A percentile compares a stretch with the other conserved stretches of the same genome.
Evolutionary conservation across 2,797 vertebrate species (phyloP).

Genomic region (Myiothlypis coronata): DNA sequence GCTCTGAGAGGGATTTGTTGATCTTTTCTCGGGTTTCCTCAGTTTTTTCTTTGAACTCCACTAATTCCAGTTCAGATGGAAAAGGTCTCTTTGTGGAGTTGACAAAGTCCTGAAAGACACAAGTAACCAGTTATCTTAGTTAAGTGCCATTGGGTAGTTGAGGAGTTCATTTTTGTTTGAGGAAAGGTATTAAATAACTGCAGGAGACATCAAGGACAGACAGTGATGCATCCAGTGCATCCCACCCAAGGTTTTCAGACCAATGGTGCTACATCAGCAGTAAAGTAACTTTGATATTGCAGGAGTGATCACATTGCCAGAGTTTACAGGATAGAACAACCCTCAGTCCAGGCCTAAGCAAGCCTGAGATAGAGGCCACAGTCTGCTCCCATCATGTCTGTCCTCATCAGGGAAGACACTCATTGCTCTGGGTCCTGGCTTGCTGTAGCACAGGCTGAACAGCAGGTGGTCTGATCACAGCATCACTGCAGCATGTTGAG

Average conservation of each 20-base stretch:
- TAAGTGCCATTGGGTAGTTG: accelerated
- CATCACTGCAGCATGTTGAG: background rate
- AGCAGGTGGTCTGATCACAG: background rate
- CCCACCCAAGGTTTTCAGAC: background rate
- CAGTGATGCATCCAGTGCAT: background rate
- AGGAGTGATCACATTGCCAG: background rate
- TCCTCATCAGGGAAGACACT: background rate
- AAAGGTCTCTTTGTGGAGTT: slow-evolving; percentile 79
- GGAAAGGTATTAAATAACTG: background rate
- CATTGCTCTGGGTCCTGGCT: background rate
- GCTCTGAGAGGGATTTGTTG: slow-evolving; percentile 77
- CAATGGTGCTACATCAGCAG: background rate
- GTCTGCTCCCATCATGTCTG: background rate
- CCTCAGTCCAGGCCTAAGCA: background rate
- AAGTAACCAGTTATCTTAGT: background rate
- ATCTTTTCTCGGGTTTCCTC: slow-evolving; percentile 77
- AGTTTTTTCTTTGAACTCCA: slow-evolving; percentile 77
- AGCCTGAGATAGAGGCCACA: background rate
- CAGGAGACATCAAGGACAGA: accelerated
- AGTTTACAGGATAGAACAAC: background rate
- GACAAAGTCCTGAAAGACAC: slow-evolving; percentile 74
- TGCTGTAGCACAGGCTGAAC: background rate
- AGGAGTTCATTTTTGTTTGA: background rate
- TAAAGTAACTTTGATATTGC: background rate
- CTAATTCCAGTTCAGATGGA: slow-evolving; percentile 75